Evolutionary conservation across 2,888 invertebrate genomes (phyloP).

Genomic region (Hyposoter dolosus): DNA sequence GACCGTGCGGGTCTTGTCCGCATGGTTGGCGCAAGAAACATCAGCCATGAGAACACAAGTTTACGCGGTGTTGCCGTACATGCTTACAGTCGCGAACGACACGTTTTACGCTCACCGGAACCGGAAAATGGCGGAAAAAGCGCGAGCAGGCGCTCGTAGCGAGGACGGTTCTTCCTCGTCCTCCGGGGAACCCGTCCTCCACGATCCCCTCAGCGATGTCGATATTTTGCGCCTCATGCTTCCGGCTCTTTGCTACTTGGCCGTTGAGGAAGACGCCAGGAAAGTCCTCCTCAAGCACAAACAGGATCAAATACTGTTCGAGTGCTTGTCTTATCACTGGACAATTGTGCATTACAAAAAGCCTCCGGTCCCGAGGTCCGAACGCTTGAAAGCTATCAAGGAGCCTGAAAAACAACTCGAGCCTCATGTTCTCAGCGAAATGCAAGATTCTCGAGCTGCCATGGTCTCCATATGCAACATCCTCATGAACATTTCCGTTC

Average conservation of each 20-base stretch:
- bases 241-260: slow-evolving; percentile 95
- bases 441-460: slow-evolving; percentile 93
- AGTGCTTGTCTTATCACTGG: slow-evolving; percentile 94
- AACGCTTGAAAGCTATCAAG: slow-evolving; percentile 90
- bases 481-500: slow-evolving; percentile 95
- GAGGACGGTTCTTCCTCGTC: slow-evolving; percentile 78
- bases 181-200: slow-evolving; percentile 78
- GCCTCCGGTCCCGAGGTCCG: slow-evolving; percentile 92
- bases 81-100: slow-evolving; percentile 92
- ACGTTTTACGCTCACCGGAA: slow-evolving; percentile 91
- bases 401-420: slow-evolving; percentile 92
- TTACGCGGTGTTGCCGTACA: slow-evolving; percentile 92
- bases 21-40: slow-evolving; percentile 97
- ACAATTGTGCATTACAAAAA: slow-evolving; percentile 94
- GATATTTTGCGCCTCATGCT: slow-evolving; percentile 93
- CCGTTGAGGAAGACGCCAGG: slow-evolving; percentile 95
- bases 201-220: slow-evolving; percentile 87
- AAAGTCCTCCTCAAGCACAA: slow-evolving; percentile 91
- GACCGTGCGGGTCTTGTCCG: slow-evolving; percentile 92
- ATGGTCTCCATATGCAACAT: slow-evolving; percentile 96
- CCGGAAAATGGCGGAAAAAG: slow-evolving; percentile 89
- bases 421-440: slow-evolving; percentile 91
- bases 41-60: slow-evolving; percentile 94
- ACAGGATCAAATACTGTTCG: slow-evolving; percentile 92
- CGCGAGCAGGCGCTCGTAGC: slow-evolving; percentile 86